Evolutionary conservation across 2,888 invertebrate species (phyloP).

Genomic region (Notodromas monacha): DNA sequence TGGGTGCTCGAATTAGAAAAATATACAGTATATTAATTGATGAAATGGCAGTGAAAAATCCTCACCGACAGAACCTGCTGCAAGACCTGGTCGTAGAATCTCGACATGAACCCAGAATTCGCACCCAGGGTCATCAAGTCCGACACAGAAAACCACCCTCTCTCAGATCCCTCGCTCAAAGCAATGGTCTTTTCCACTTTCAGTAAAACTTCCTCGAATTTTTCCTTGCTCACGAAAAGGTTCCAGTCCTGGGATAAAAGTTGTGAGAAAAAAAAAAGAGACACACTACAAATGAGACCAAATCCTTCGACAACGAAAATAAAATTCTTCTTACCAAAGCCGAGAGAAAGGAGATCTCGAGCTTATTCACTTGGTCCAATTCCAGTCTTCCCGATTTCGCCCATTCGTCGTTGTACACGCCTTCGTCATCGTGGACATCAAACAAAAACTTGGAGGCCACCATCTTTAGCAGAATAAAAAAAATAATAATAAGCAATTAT

Average conservation of each 20-base stretch:
- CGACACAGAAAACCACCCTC: conserved; percentile 51
- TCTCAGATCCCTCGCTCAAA: conserved; percentile 28
- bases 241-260: conserved; percentile 76
- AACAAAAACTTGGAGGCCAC: conserved; percentile 82
- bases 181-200: conserved; percentile 38
- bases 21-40: no score
- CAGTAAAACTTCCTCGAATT: conserved; percentile 35
- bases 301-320: no score
- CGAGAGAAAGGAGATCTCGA: conserved; percentile 56
- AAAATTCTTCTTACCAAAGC: conserved; percentile 76
- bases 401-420: conserved; percentile 71
- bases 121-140: no score
- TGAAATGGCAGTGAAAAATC: no score
- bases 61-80: no score
- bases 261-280: conserved; percentile 13
- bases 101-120: no score
- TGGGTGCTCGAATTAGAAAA: no score
- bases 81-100: no score
- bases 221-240: conserved; percentile 36
- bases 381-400: conserved; percentile 46
- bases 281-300: no score
- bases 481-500: no score
- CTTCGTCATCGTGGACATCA: conserved; percentile 68
- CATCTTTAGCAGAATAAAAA: conserved; percentile 26
- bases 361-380: conserved; percentile 33